Conservation (phyloP, 2,888 invertebrate species). For the Zygothrica quintamaculata region DNA sequence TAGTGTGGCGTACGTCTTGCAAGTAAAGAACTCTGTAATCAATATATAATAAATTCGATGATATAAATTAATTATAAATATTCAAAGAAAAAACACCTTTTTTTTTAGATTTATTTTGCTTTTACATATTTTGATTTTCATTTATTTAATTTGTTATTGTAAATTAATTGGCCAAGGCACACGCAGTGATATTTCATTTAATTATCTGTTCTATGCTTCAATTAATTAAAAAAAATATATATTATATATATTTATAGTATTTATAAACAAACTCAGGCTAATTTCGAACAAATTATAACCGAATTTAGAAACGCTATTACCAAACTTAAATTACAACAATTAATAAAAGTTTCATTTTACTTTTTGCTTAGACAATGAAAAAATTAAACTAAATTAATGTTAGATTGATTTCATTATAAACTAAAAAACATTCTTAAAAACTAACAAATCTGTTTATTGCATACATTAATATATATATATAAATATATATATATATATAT, state of each 20-base stretch:
- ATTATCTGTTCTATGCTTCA: constrained; percentile 30
- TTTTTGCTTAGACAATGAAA: constrained; percentile 59
- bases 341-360: constrained; percentile 53
- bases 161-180: constrained; percentile 75
- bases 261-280: constrained; percentile 50
- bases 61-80: too few relatives aligned
- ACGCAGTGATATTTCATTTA: constrained; percentile 47
- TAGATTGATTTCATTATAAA: constrained; percentile 62
- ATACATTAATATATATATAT: constrained; percentile 40
- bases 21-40: too few relatives aligned
- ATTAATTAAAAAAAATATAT: not conserved
- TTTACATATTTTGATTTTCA: constrained; percentile 57
- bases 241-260: constrained; percentile 19
- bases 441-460: constrained; percentile 58
- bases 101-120: too few relatives aligned
- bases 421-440: constrained; percentile 73
- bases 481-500: constrained; percentile 45
- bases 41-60: too few relatives aligned
- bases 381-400: constrained; percentile 74
- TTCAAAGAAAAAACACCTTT: too few relatives aligned
- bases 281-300: constrained; percentile 40
- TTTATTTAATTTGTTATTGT: constrained; percentile 75
- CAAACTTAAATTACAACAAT: constrained; percentile 57
- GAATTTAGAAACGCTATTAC: constrained; percentile 47
- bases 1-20: too few relatives aligned